Evolutionary conservation across 2,888 invertebrate genomes (phyloP).

Genomic region (Elgonia sp.): DNA sequence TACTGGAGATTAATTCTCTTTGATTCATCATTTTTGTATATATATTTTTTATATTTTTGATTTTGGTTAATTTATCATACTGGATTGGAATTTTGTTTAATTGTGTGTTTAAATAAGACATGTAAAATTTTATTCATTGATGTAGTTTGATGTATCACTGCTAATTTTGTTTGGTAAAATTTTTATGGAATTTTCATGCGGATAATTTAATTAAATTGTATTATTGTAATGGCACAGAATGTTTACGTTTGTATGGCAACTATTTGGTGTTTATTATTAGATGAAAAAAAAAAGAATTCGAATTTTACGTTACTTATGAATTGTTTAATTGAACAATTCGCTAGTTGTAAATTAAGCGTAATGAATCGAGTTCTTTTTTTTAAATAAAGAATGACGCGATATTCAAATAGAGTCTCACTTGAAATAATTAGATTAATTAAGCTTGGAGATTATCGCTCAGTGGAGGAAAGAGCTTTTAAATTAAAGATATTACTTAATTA

Average conservation of each 20-base stretch:
- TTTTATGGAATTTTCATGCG: too few species aligned
- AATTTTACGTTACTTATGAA: constrained; percentile 12
- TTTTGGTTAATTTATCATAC: too few species aligned
- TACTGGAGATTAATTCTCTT: too few species aligned
- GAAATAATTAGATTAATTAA: constrained; percentile 44
- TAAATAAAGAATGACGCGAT: constrained; percentile 3
- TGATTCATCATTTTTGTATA: too few species aligned
- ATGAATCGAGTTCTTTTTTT: constrained; percentile 41
- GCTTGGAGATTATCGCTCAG: constrained; percentile 28
- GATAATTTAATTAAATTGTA: constrained; percentile 36
- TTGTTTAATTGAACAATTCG: constrained; percentile 19
- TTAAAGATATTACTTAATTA: constrained; percentile 51
- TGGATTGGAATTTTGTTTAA: too few species aligned
- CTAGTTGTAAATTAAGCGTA: constrained; percentile 27
- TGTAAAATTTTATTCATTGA: too few species aligned
- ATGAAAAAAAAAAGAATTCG: background rate
- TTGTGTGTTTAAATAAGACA: too few species aligned
- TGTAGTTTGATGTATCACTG: too few species aligned
- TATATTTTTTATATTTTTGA: too few species aligned
- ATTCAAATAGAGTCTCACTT: constrained; percentile 25
- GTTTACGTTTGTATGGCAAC: constrained; percentile 4
- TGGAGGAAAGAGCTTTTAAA: constrained; percentile 23
- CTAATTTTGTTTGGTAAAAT: too few species aligned
- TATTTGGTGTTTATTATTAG: constrained; percentile 13
- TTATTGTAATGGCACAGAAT: constrained; percentile 19